Percentiles rank a stretch among this genome's conserved stretches.
Conservation (phyloP, 2,113 vertebrate genomes). For the Thryonomys swinderianus region DNA sequence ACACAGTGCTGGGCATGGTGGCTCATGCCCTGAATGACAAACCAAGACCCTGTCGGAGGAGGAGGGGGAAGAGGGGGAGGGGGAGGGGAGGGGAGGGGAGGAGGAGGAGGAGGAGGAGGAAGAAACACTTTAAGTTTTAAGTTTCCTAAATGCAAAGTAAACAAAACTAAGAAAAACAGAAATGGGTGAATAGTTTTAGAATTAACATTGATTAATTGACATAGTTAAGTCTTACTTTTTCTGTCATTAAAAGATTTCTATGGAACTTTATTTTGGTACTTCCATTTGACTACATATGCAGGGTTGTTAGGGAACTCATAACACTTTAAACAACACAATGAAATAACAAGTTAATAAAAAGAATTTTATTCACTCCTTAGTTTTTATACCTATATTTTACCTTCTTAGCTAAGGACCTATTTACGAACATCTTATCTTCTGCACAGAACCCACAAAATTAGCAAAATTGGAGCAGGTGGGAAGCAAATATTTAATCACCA, state of each 20-base stretch:
- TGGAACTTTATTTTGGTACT: constrained; percentile 25
- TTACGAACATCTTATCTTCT: constrained; percentile 14
- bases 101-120: no score
- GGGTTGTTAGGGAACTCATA: constrained; percentile 23
- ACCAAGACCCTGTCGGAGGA: no score
- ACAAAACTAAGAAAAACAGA: constrained; percentile 54
- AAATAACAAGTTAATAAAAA: background rate
- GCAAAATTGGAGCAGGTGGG: constrained; percentile 7
- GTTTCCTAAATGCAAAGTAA: constrained; percentile 48
- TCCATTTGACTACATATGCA: background rate
- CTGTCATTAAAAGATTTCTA: constrained; percentile 34
- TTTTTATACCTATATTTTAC: constrained; percentile 15
- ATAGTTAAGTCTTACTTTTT: background rate
- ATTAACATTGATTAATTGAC: constrained; percentile 23
- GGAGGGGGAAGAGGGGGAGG: no score
- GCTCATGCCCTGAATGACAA: no score
- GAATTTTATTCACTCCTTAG: background rate
- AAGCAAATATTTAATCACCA: constrained; percentile 58
- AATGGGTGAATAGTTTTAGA: constrained; percentile 55
- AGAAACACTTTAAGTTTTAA: background rate
- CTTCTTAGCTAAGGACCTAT: constrained; percentile 8
- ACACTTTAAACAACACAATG: constrained; percentile 51
- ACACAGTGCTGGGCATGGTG: no score
- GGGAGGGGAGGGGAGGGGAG: no score
- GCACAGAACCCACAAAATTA: constrained; percentile 9